Evolutionary conservation across 92 coral and sea anemone species (phyloP).

Genomic region (Parazoanthus atlanticus): DNA sequence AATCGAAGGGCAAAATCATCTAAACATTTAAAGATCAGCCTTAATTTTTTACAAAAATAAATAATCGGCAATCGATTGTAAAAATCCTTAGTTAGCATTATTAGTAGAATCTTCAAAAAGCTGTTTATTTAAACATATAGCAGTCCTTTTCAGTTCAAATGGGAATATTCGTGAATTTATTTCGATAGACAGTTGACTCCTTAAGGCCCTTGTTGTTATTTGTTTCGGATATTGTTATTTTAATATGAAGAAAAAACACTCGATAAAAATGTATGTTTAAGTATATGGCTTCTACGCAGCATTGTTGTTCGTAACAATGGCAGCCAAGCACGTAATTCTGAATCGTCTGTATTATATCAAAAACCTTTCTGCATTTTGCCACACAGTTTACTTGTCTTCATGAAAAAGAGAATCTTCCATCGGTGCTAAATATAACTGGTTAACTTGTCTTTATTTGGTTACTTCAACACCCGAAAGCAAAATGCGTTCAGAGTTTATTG

Average conservation of each 20-base stretch:
- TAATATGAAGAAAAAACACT: not conserved
- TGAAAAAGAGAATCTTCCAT: not conserved
- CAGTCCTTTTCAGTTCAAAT: no score
- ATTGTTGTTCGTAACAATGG: not conserved
- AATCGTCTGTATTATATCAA: not conserved
- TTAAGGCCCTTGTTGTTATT: not conserved
- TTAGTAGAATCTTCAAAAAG: no score
- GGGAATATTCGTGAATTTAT: not conserved
- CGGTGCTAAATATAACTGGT: no score
- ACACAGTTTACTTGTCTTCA: not conserved
- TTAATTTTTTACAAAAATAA: no score
- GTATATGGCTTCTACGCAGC: not conserved
- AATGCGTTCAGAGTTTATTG: not conserved
- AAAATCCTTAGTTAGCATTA: not conserved
- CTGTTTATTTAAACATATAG: not conserved
- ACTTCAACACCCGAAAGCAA: not conserved
- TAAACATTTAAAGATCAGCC: not conserved
- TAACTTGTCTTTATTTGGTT: no score
- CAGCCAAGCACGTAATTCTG: not conserved
- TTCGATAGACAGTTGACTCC: not conserved
- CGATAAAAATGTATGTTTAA: not conserved
- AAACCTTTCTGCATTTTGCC: not conserved
- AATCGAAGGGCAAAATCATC: no score
- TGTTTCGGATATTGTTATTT: not conserved
- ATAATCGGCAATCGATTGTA: no score